These are phyloP conservation scores for Podarcis siculus DNA, from an alignment of 2,797 vertebrate genomes.

Conservation along the genomic window DNA sequence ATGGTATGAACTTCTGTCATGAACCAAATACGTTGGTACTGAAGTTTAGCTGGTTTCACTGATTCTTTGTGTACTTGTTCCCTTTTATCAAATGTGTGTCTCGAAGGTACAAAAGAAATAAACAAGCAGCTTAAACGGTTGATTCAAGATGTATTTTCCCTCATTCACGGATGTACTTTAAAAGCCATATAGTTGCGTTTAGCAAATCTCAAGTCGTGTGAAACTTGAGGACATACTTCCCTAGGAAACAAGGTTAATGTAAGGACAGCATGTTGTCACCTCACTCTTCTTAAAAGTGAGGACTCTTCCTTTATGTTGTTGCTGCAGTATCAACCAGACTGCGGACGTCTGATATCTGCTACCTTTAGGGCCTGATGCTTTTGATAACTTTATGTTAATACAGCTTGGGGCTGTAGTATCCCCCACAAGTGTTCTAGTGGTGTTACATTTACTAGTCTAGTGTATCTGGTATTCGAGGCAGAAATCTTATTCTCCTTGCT, in stretches of 20 bases:
- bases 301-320: neutral
- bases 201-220: neutral
- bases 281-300: neutral
- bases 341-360: neutral
- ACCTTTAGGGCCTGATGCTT: too few species aligned
- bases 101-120: neutral
- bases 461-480: neutral
- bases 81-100: neutral
- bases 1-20: neutral
- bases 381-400: neutral
- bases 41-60: neutral
- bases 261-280: neutral
- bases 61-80: neutral
- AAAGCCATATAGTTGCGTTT: neutral
- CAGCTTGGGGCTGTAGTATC: neutral
- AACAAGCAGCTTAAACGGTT: neutral
- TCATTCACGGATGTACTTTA: neutral
- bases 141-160: neutral
- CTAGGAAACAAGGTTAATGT: neutral
- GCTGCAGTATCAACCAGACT: neutral
- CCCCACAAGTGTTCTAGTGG: neutral
- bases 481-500: neutral
- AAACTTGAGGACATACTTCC: neutral
- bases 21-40: neutral
- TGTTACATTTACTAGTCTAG: neutral